Percentiles rank a stretch among this genome's conserved stretches.
phyloP scores from a whole-genome alignment of 1,140 invertebrate species.

The Lordiphosa stackelbergi region DNA sequence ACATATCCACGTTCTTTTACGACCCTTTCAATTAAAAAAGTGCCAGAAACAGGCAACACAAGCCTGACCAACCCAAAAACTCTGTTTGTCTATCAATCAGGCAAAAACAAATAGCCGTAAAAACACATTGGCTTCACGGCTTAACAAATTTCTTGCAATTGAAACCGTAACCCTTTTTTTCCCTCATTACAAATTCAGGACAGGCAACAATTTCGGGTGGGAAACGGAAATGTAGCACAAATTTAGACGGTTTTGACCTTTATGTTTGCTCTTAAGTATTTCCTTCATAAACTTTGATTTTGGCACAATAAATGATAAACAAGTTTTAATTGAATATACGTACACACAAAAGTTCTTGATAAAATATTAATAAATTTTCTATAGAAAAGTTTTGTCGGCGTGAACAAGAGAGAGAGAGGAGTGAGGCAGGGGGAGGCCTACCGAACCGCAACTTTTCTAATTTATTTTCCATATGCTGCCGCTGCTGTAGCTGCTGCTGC shows the following conservation, averaged over 20 bases:
- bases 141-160: conserved; percentile 45
- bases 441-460: conserved; percentile 53
- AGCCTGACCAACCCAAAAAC: conserved; percentile 2
- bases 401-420: background rate
- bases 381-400: conserved; percentile 36
- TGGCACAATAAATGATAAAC: conserved; percentile 31
- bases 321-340: conserved; percentile 50
- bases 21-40: conserved; percentile 48
- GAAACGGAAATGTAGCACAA: background rate
- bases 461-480: conserved; percentile 44
- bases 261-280: conserved; percentile 10
- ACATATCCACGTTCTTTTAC: background rate
- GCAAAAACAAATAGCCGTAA: conserved; percentile 14
- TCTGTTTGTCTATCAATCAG: conserved; percentile 50
- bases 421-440: background rate
- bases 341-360: conserved; percentile 17
- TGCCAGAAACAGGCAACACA: conserved; percentile 33
- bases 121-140: conserved; percentile 24
- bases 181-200: conserved; percentile 47
- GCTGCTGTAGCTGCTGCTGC: conserved; percentile 1
- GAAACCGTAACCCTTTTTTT: conserved; percentile 39
- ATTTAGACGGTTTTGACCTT: conserved; percentile 5
- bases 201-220: conserved; percentile 8
- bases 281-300: conserved; percentile 32
- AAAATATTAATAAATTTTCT: conserved; percentile 53